phyloP scores from a whole-genome alignment of 2,888 invertebrate species.

The Drosophila kambysellisi region DNA sequence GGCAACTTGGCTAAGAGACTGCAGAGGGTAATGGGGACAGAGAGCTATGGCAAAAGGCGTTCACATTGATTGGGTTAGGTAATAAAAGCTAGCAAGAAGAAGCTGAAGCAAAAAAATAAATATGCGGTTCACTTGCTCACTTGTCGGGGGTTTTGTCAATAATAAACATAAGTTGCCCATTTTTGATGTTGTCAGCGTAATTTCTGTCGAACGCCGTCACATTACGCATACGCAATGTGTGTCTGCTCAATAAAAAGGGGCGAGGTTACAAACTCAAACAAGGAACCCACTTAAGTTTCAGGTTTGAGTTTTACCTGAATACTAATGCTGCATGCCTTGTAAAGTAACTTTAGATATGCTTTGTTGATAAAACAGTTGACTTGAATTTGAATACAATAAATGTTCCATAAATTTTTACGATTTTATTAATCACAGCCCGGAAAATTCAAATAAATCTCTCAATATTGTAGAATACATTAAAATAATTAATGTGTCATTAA shows the following conservation, averaged over 20 bases:
- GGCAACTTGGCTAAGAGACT: conserved; percentile 11
- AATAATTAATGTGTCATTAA: neutral
- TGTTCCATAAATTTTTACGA: neutral
- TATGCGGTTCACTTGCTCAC: conserved; percentile 36
- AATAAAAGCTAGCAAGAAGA: conserved; percentile 49
- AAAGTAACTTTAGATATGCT: neutral
- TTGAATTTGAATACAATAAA: neutral
- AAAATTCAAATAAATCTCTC: neutral
- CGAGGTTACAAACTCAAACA: conserved; percentile 7
- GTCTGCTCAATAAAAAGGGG: neutral
- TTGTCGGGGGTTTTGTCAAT: conserved; percentile 62
- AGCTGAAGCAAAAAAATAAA: neutral
- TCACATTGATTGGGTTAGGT: conserved; percentile 76
- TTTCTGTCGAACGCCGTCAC: conserved; percentile 49
- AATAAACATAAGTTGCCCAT: conserved; percentile 76
- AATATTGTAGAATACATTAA: neutral
- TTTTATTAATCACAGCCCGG: neutral
- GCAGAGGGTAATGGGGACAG: neutral
- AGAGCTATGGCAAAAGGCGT: conserved; percentile 37
- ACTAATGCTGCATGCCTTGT: neutral
- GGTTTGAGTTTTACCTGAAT: neutral
- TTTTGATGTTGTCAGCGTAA: conserved; percentile 69
- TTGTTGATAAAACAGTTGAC: neutral
- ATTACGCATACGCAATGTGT: conserved; percentile 62
- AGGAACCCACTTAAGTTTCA: conserved; percentile 3